These are phyloP conservation scores for Acleris cristana DNA, from an alignment of 2,888 invertebrate genomes.

Conservation along the genomic window DNA sequence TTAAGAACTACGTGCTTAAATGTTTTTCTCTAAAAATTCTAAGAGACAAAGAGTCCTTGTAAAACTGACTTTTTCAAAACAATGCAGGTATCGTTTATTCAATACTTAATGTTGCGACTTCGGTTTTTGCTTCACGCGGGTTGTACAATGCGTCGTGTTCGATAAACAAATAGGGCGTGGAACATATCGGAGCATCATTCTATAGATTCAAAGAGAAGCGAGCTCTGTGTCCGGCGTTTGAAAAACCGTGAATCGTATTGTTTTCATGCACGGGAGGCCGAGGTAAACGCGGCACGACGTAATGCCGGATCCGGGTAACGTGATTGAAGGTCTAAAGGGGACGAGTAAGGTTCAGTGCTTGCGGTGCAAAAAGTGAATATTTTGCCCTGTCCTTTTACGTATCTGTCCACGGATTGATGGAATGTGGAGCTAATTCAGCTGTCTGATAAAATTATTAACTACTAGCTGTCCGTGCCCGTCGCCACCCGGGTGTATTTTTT, in stretches of 20 bases:
- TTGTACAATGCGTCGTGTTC: slow-evolving; percentile 54
- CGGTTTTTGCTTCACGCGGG: slow-evolving; percentile 27
- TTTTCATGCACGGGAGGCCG: slow-evolving; percentile 40
- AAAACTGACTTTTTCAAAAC: not conserved
- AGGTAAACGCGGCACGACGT: not conserved
- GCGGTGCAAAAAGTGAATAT: slow-evolving; percentile 16
- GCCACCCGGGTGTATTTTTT: no score
- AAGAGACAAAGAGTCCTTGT: slow-evolving; percentile 9
- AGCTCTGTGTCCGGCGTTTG: slow-evolving; percentile 60
- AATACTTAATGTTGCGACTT: no score
- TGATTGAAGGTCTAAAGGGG: slow-evolving; percentile 18
- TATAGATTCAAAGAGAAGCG: slow-evolving; percentile 61
- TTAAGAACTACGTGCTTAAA: slow-evolving; percentile 55
- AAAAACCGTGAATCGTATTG: slow-evolving; percentile 77
- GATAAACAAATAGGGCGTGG: slow-evolving; percentile 52
- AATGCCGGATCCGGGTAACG: not conserved
- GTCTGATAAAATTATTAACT: not conserved
- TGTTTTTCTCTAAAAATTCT: slow-evolving; percentile 42
- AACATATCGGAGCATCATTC: slow-evolving; percentile 66
- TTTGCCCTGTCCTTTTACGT: not conserved
- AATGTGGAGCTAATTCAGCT: not conserved
- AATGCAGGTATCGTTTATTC: not conserved
- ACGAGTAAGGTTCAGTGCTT: slow-evolving; percentile 13
- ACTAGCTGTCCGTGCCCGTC: no score
- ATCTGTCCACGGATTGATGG: slow-evolving; percentile 3